phyloP scores from a whole-genome alignment of 2,888 invertebrate species.

The Eulithis testata region DNA sequence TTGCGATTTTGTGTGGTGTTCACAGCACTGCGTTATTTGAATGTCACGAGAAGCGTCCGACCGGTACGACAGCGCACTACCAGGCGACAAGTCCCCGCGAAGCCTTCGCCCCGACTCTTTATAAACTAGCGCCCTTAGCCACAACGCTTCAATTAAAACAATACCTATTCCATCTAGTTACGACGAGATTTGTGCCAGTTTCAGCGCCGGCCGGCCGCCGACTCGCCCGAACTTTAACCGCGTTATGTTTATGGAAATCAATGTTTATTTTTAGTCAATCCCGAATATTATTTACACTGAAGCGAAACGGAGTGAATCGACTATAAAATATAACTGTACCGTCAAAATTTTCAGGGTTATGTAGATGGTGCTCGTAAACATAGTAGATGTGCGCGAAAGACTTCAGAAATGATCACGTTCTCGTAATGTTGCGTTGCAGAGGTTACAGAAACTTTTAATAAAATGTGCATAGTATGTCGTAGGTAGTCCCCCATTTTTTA shows the following conservation, averaged over 20 bases:
- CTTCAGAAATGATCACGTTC: constrained; percentile 7
- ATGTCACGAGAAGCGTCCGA: constrained; percentile 50
- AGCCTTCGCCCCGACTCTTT: constrained; percentile 64
- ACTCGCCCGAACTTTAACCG: constrained; percentile 22
- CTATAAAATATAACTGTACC: constrained; percentile 42
- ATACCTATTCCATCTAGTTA: constrained; percentile 68
- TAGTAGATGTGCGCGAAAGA: constrained; percentile 12
- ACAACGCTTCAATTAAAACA: constrained; percentile 70
- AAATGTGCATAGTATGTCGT: neutral
- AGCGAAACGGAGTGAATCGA: constrained; percentile 48
- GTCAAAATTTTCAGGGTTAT: constrained; percentile 8
- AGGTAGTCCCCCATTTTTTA: neutral
- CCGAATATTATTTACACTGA: constrained; percentile 59
- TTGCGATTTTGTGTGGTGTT: constrained; percentile 2
- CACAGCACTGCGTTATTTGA: neutral
- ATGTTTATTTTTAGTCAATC: constrained; percentile 65
- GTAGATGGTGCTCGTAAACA: constrained; percentile 16
- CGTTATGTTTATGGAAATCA: constrained; percentile 40
- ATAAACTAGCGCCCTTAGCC: constrained; percentile 68
- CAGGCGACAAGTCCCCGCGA: constrained; percentile 54
- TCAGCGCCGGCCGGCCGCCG: constrained; percentile 42
- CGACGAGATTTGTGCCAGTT: constrained; percentile 76
- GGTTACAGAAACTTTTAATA: constrained; percentile 19
- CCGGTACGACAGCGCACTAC: constrained; percentile 45
- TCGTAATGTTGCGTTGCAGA: constrained; percentile 3